Evolutionary conservation across 2,888 invertebrate species (phyloP).

Genomic region (Odontomyia ornata): DNA sequence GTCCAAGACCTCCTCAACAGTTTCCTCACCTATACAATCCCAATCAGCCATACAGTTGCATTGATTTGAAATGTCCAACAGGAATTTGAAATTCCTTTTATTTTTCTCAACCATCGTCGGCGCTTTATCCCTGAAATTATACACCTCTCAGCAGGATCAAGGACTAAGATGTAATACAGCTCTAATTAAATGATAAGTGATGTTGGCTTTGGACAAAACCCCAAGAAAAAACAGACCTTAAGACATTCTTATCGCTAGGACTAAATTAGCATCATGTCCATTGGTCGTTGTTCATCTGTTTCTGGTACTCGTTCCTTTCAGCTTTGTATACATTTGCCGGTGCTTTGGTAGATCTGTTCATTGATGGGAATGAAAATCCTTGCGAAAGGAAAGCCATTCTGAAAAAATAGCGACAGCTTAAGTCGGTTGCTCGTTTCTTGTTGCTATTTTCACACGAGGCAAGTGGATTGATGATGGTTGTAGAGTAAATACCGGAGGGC

Average conservation of each 20-base stretch:
- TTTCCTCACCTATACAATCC: background rate
- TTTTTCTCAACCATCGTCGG: background rate
- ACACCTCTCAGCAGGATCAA: constrained; percentile 21
- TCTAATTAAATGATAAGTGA: constrained; percentile 41
- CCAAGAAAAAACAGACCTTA: constrained; percentile 20
- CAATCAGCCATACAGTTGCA: background rate
- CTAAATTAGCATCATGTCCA: constrained; percentile 22
- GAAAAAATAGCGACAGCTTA: background rate
- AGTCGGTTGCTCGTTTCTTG: background rate
- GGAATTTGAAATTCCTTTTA: background rate
- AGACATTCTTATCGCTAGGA: constrained; percentile 16
- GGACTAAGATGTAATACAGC: constrained; percentile 1
- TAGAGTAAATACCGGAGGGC: background rate
- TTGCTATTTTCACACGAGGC: constrained; percentile 2
- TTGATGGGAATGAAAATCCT: no score
- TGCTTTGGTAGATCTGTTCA: no score
- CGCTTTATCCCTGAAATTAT: background rate
- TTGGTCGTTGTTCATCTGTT: constrained; percentile 8
- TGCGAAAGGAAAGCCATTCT: background rate
- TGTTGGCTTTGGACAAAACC: constrained; percentile 28
- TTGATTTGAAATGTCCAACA: background rate
- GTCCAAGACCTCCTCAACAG: no score
- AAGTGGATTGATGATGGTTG: background rate
- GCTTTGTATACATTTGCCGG: no score
- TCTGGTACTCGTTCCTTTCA: background rate